Percentiles rank a stretch among this genome's conserved stretches.
Evolutionary conservation across 2,797 vertebrate genomes (phyloP).

Genomic region (Nannoperca obscura): DNA sequence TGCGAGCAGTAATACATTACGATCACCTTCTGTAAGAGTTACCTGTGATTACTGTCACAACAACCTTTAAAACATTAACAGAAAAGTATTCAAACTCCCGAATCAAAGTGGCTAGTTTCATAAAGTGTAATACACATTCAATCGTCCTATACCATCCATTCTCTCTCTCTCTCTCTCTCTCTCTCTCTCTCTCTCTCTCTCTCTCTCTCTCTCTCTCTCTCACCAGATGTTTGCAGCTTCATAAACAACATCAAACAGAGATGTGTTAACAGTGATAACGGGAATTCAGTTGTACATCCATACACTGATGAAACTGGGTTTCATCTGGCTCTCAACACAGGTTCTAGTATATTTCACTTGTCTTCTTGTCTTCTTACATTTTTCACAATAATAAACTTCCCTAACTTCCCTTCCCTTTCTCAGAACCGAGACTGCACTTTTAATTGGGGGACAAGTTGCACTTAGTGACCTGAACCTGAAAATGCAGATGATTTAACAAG

Average conservation of each 20-base stretch:
- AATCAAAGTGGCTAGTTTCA: too few relatives aligned
- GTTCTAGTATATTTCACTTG: background rate
- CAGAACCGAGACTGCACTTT: background rate
- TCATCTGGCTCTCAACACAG: background rate
- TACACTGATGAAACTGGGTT: conserved; percentile 3
- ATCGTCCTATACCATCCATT: background rate
- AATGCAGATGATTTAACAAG: conserved; percentile 10
- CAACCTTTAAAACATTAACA: too few relatives aligned
- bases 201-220: background rate
- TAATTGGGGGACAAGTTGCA: background rate
- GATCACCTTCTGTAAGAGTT: background rate
- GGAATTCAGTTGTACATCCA: conserved; percentile 36
- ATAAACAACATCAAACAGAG: background rate
- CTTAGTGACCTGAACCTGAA: background rate
- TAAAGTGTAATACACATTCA: background rate
- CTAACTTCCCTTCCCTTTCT: background rate
- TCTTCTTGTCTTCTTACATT: background rate
- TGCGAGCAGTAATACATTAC: background rate
- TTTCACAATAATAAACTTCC: background rate
- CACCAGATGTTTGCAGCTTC: too few relatives aligned
- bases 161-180: background rate
- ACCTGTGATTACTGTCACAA: background rate
- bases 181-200: background rate
- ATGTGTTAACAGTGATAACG: conserved; percentile 37
- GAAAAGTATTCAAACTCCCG: too few relatives aligned